These are phyloP conservation scores for Metaphire vulgaris DNA, from an alignment of 1,140 invertebrate species.

Conservation along the genomic window DNA sequence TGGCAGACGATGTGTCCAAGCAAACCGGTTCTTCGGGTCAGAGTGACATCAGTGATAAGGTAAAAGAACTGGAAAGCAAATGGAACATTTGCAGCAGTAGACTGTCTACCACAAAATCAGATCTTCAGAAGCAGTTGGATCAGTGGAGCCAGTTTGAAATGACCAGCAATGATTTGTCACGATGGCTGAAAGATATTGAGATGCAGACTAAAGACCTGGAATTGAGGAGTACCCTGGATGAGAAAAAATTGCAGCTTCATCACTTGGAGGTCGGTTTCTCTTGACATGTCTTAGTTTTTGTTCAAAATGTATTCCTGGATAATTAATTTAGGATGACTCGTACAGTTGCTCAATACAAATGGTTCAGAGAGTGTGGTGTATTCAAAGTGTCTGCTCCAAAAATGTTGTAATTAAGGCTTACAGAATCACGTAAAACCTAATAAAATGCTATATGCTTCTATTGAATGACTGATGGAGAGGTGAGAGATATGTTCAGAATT, in stretches of 20 bases:
- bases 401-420: too few relatives aligned
- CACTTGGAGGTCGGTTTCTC: too few relatives aligned
- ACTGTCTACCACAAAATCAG: slow-evolving; percentile 52
- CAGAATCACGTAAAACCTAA: too few relatives aligned
- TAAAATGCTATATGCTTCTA: too few relatives aligned
- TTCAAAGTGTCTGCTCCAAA: too few relatives aligned
- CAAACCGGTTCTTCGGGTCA: slow-evolving; percentile 75
- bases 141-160: slow-evolving; percentile 72
- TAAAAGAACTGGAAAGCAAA: background rate
- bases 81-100: slow-evolving; percentile 41
- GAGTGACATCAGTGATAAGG: slow-evolving; percentile 56
- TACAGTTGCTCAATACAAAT: too few relatives aligned
- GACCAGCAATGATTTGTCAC: slow-evolving; percentile 66
- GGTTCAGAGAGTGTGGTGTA: too few relatives aligned
- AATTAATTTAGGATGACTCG: too few relatives aligned
- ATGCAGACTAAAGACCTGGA: slow-evolving; percentile 78
- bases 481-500: too few relatives aligned
- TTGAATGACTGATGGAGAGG: too few relatives aligned
- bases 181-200: slow-evolving; percentile 79
- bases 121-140: slow-evolving; percentile 64
- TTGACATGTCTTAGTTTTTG: too few relatives aligned
- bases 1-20: slow-evolving; percentile 41
- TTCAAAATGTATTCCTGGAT: too few relatives aligned
- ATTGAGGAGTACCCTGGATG: slow-evolving; percentile 72
- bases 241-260: slow-evolving; percentile 73